These are phyloP conservation scores for Acropora yongei DNA, from an alignment of 64 coral and sea anemone genomes.

Conservation along the genomic window DNA sequence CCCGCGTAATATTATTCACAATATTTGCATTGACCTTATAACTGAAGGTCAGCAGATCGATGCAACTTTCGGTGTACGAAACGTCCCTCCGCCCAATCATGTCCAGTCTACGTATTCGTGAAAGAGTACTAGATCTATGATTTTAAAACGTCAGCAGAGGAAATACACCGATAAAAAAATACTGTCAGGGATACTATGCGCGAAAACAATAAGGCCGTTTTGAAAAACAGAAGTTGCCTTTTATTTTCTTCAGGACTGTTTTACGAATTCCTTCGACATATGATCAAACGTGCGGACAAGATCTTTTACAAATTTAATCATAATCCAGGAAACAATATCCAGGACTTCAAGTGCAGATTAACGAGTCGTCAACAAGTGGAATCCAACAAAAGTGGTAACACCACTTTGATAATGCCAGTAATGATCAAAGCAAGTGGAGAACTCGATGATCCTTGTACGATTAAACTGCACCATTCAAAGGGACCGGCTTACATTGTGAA, in stretches of 20 bases:
- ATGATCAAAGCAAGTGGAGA: constrained; percentile 37
- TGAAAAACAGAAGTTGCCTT: neutral
- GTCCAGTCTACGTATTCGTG: too few relatives aligned
- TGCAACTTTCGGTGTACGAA: too few relatives aligned
- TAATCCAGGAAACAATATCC: neutral
- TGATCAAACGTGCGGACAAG: neutral
- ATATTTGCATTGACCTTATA: too few relatives aligned
- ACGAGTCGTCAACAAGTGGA: neutral
- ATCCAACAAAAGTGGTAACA: constrained; percentile 17
- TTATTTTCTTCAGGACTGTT: neutral
- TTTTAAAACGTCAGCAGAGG: too few relatives aligned
- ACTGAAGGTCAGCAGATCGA: too few relatives aligned
- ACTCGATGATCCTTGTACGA: constrained; percentile 21
- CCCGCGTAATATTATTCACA: too few relatives aligned
- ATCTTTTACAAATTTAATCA: constrained; percentile 11
- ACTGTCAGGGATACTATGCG: too few relatives aligned
- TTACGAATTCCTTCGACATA: neutral
- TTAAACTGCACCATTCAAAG: constrained; percentile 57
- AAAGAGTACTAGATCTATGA: too few relatives aligned
- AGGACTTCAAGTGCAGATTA: neutral
- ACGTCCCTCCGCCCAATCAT: too few relatives aligned
- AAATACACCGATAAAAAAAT: too few relatives aligned
- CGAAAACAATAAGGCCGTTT: neutral
- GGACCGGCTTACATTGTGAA: constrained; percentile 83
- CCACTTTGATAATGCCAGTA: constrained; percentile 51